These are phyloP conservation scores for Telmatherina bonti DNA, from an alignment of 2,797 vertebrate species.

Conservation along the genomic window DNA sequence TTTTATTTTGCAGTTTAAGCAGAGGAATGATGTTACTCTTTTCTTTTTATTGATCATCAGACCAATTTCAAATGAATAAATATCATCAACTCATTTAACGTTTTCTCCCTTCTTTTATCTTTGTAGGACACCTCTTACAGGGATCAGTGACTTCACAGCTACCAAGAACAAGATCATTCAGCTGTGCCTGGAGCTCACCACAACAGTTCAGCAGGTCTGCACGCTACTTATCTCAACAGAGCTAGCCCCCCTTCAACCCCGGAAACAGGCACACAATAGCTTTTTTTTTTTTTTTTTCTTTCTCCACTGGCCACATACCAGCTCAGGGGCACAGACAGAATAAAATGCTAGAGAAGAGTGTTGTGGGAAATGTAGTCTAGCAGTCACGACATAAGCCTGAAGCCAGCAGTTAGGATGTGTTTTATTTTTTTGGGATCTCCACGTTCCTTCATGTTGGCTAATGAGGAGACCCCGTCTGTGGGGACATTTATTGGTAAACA, in stretches of 20 bases:
- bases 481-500: conserved; percentile 63
- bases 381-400: conserved; percentile 62
- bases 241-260: conserved; percentile 5
- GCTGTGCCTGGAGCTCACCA: conserved; percentile 96
- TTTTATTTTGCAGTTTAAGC: background rate
- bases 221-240: conserved; percentile 42
- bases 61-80: background rate
- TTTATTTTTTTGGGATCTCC: conserved; percentile 62
- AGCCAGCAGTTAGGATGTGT: conserved; percentile 68
- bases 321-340: conserved; percentile 55
- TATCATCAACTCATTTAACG: background rate
- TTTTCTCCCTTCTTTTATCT: conserved; percentile 9
- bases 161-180: conserved; percentile 99
- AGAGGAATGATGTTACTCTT: background rate
- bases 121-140: conserved; percentile 93
- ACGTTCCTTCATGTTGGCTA: conserved; percentile 52
- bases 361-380: conserved; percentile 72
- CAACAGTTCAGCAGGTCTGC: conserved; percentile 97
- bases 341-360: conserved; percentile 49
- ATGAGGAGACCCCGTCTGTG: conserved; percentile 68
- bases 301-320: conserved; percentile 56
- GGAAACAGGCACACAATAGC: conserved; percentile 35
- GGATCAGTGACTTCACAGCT: conserved; percentile 94
- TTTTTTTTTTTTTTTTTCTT: conserved; percentile 60
- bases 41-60: background rate